phyloP scores from a whole-genome alignment of 2,113 vertebrate genomes.

The Calyptommatus sinebrachiatus region DNA sequence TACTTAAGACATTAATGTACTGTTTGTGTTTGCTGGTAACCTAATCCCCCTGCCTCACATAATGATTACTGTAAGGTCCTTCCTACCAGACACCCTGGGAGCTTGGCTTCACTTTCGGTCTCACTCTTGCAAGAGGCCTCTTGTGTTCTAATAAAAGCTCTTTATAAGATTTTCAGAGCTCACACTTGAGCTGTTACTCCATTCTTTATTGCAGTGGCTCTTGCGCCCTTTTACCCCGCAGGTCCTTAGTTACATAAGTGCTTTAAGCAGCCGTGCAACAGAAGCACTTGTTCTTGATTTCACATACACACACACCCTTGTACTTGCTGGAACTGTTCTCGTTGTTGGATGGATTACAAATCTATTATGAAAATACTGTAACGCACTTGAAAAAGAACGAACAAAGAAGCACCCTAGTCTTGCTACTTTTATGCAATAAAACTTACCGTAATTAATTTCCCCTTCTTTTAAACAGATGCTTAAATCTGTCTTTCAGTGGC shows the following conservation, averaged over 20 bases:
- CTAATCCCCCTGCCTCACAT: neutral
- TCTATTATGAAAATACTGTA: neutral
- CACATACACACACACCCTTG: neutral
- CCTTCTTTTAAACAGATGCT: too few species aligned
- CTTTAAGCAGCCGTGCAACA: slow-evolving; percentile 9
- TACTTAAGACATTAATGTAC: slow-evolving; percentile 5
- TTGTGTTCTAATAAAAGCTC: slow-evolving; percentile 41
- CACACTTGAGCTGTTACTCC: slow-evolving; percentile 22
- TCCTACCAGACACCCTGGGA: neutral
- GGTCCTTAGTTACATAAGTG: slow-evolving; percentile 53
- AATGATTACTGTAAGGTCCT: neutral
- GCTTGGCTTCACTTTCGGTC: neutral
- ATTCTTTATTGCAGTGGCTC: neutral
- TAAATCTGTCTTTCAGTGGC: too few species aligned
- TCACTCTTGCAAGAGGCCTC: neutral
- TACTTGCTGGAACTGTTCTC: neutral
- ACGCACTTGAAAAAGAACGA: neutral
- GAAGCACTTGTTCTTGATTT: neutral
- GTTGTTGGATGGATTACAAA: neutral
- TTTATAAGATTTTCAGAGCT: slow-evolving; percentile 52
- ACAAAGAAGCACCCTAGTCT: neutral
- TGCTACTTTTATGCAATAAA: neutral
- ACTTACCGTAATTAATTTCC: too few species aligned
- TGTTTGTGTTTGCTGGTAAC: slow-evolving; percentile 2
- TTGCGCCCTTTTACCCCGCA: slow-evolving; percentile 39